phyloP scores from a whole-genome alignment of 2,888 invertebrate species.

The Oasisia sp. region DNA sequence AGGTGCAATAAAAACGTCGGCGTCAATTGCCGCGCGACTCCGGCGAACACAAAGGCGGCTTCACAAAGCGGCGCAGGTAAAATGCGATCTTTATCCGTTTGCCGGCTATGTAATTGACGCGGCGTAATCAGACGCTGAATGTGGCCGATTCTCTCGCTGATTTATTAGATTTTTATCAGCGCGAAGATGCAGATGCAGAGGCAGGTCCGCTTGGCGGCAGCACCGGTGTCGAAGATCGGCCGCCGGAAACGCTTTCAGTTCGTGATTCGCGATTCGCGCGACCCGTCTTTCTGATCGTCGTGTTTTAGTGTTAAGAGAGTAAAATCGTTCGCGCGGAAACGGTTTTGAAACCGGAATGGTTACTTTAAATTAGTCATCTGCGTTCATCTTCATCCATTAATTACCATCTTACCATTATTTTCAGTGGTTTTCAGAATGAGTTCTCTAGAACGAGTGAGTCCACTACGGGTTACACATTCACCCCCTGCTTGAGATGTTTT shows the following conservation, averaged over 20 bases:
- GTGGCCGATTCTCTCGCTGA: background rate
- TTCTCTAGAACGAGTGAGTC: no score
- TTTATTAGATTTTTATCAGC: conserved; percentile 13
- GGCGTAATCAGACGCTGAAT: conserved; percentile 13
- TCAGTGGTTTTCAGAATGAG: no score
- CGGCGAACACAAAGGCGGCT: background rate
- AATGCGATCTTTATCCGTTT: conserved; percentile 12
- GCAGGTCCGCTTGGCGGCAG: background rate
- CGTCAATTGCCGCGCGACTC: background rate
- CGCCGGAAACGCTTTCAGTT: background rate
- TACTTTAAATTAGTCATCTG: background rate
- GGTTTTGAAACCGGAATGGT: background rate
- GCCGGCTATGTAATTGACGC: background rate
- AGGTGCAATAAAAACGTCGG: conserved; percentile 12
- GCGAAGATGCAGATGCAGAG: background rate
- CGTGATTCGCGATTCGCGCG: background rate
- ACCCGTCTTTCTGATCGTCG: background rate
- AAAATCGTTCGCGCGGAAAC: background rate
- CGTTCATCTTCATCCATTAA: background rate
- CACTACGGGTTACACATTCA: no score
- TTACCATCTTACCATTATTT: no score
- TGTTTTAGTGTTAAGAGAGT: background rate
- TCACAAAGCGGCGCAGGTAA: conserved; percentile 17
- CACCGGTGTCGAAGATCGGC: background rate
- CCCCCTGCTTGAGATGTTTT: no score